Conservation (phyloP, 1,140 invertebrate species). For the Euura lappo region DNA sequence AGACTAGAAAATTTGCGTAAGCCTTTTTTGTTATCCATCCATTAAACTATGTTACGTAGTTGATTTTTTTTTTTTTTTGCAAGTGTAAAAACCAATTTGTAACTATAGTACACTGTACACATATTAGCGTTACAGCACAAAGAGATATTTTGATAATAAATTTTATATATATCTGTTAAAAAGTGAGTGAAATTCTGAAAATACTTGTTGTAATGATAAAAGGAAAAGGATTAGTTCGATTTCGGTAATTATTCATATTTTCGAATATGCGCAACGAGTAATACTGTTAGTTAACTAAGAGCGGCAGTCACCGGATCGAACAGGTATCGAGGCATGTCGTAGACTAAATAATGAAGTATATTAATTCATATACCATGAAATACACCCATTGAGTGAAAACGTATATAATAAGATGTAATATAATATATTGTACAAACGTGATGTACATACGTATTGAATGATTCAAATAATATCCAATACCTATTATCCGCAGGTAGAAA, state of each 20-base stretch:
- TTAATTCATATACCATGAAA: neutral
- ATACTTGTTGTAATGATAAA: neutral
- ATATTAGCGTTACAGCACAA: neutral
- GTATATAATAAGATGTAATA: constrained; percentile 2
- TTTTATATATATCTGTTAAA: constrained; percentile 2
- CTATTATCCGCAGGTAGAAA: too few species aligned
- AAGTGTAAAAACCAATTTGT: too few species aligned
- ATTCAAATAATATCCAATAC: neutral
- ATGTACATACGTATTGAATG: neutral
- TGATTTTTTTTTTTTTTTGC: too few species aligned
- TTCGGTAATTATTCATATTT: neutral
- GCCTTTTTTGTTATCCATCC: too few species aligned
- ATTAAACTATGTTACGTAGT: too few species aligned
- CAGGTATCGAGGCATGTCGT: neutral
- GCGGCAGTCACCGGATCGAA: neutral
- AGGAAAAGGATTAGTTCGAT: constrained; percentile 1
- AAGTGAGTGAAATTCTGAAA: neutral
- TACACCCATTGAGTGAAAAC: neutral
- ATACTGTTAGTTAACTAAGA: too few species aligned
- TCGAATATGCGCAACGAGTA: too few species aligned
- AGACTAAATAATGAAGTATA: neutral
- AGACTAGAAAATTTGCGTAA: too few species aligned
- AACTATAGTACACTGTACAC: too few species aligned
- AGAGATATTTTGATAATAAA: constrained; percentile 5
- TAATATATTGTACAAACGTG: neutral